Base-by-base conservation (phyloP, 1,140 invertebrate species). In the Dendroctonus valens region DNA sequence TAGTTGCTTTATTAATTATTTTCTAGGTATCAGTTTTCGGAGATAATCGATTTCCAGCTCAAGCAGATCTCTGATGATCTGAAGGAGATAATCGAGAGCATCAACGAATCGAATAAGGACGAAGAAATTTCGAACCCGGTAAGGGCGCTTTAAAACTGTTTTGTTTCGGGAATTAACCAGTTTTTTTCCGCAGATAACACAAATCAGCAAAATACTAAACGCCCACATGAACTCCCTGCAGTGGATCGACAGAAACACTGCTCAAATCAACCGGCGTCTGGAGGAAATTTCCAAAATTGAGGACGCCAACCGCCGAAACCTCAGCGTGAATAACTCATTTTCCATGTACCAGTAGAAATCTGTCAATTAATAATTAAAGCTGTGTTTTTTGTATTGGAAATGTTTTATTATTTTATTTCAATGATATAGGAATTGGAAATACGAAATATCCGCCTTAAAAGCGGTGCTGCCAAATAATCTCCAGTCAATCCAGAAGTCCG, bases 141-240 rank as follows among this genome's bases (percentile, higher is more conserved):
- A 82, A 87, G 84, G 8, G 5, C 8, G 8, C 8, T 52, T 1
- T 2, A 9, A 52, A 52, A 52, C 26, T 0, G 69, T 69, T 8
- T 37, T 11, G 59, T n/a, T 11, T 49, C 11, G 38, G 3, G 37
- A 15, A 39, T 54, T 42, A 11, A 41, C 9, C 49, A 50, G 6
- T 61, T 7, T 69, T 73, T 69, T 71, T 60, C 73, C 82, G 82
- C 79, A 91, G 85, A 89, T 96, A 51, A 88, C 92, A 7, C 93
- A 96, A 81, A 93, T 98, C 69, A 89, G 93, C 3, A 91, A 92
- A 71, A 96, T 98, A 70, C 81, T 98, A 0, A 98, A 97, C 79
- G 93, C 94, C 0, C 96, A 98, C 74, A 97, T 97, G 89, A 94
- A 95, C 66, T 95, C 93, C 0, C 82, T 98, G 70, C 93, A 97